phyloP scores from a whole-genome alignment of 37 sponge, comb jelly and placozoan species.

The Cliona cf. orientalis region DNA sequence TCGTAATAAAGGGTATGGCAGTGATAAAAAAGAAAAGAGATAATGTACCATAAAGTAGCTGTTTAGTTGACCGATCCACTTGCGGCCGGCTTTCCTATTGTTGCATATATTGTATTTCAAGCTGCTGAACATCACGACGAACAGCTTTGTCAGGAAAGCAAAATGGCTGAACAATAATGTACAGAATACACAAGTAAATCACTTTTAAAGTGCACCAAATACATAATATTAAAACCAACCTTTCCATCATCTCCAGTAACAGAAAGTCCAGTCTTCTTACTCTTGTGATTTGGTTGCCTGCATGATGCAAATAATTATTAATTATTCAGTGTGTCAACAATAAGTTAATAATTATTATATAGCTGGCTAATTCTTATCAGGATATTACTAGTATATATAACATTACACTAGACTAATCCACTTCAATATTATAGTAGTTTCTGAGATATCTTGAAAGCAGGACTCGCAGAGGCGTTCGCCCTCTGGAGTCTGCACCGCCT shows the following conservation, averaged over 20 bases:
- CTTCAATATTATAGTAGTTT: no score
- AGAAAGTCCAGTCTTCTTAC: constrained; percentile 14
- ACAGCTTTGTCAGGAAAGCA: constrained; percentile 75
- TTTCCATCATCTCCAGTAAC: no score
- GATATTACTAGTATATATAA: no score
- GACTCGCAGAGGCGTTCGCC: constrained; percentile 58
- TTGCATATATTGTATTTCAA: constrained; percentile 55
- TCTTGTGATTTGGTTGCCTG: constrained; percentile 2
- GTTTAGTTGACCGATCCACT: constrained; percentile 47
- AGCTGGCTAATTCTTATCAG: no score
- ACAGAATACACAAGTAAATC: no score
- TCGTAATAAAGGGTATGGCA: neutral
- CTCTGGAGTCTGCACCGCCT: constrained; percentile 65
- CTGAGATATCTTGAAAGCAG: constrained; percentile 44
- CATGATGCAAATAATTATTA: no score
- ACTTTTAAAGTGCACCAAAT: no score
- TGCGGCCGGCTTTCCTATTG: constrained; percentile 49
- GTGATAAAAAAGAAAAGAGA: neutral
- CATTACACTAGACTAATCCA: no score
- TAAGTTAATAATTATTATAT: no score
- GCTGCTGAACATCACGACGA: constrained; percentile 50
- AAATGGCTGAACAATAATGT: no score
- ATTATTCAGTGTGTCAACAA: no score
- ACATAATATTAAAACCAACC: no score
- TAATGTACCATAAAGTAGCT: constrained; percentile 4